Evolutionary conservation across 1,140 invertebrate species (phyloP).

Genomic region (Drosophila cardini): DNA sequence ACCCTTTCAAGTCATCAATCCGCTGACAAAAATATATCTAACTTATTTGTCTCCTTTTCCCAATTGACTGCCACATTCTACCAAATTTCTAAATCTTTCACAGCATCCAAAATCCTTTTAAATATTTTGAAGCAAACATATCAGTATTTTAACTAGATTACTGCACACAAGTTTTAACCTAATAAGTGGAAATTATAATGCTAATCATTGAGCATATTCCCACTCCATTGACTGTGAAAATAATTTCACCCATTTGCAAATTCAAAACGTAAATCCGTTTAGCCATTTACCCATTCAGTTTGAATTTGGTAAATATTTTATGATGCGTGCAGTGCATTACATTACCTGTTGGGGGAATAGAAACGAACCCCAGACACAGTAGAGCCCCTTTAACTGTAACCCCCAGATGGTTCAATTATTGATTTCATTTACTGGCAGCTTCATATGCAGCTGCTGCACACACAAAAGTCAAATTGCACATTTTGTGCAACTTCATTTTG

Average conservation of each 20-base stretch:
- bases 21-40: too few species aligned
- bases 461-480: slow-evolving; percentile 59
- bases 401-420: slow-evolving; percentile 40
- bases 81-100: too few species aligned
- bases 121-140: too few species aligned
- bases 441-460: slow-evolving; percentile 40
- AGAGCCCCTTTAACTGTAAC: too few species aligned
- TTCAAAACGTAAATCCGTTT: slow-evolving; percentile 65
- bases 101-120: too few species aligned
- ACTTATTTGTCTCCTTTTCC: too few species aligned
- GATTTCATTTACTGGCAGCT: slow-evolving; percentile 38
- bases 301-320: slow-evolving; percentile 70
- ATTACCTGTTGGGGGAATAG: slow-evolving; percentile 49
- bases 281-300: slow-evolving; percentile 38
- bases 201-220: slow-evolving; percentile 22
- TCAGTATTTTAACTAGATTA: too few species aligned
- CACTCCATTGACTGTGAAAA: background rate
- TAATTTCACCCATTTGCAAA: background rate
- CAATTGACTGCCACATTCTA: too few species aligned
- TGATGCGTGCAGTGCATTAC: slow-evolving; percentile 55
- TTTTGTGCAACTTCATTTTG: slow-evolving; percentile 70
- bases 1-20: too few species aligned
- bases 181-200: background rate
- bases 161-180: background rate
- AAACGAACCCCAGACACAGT: too few species aligned